Base-by-base conservation (phyloP, 2,113 vertebrate species). In the Pollimyrus isidori region DNA sequence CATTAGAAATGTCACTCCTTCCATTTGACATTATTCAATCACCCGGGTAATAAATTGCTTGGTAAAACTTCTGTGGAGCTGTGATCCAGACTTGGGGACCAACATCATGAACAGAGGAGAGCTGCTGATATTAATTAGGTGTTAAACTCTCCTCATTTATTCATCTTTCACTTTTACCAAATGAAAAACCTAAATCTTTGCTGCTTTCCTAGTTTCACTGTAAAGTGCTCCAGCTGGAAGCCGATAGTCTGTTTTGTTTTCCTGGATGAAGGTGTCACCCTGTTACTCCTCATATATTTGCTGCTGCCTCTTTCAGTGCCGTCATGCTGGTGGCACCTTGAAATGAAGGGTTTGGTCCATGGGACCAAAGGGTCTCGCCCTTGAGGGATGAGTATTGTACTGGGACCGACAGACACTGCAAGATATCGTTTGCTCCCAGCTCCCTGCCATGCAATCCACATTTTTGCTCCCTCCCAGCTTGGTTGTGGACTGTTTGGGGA, bases 121-220 rank as follows among this genome's bases (percentile, higher is more conserved):
- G 15, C 73, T 42, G 73, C 35, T 80, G 50, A 87, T 53, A 87
- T 35, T 15, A 56, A 30, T 1, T 1, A 10, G n/a, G n/a, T 23
- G 48, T 45, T n/a, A 48, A 48, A 26, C 83, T 69, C 23, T 26
- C 13, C 49, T 45, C 5, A 2, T 86, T 35, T 86, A 39, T 19
- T 23, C 17, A 0, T 53, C 49, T 82, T 26, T 83, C 48, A 39
- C 19, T 80, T 56, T 30, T 45, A 21, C 49, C 35, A 80, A 30
- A 49, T 19, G 88, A 30, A 46, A 30, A 52, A 50, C 19, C 3
- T 46, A 26, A 65, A 69, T 26, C 19, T 10, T 0, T 87, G 89
- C 84, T 50, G 90, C 87, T 93, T 85, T 92, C 92, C 62, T 58
- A 42, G 7, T 87, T 87, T 58, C 89, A 82, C 89, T 90, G 91